Evolutionary conservation across 2,888 invertebrate species (phyloP).

Genomic region (Dyspetes luteomarginatus): DNA sequence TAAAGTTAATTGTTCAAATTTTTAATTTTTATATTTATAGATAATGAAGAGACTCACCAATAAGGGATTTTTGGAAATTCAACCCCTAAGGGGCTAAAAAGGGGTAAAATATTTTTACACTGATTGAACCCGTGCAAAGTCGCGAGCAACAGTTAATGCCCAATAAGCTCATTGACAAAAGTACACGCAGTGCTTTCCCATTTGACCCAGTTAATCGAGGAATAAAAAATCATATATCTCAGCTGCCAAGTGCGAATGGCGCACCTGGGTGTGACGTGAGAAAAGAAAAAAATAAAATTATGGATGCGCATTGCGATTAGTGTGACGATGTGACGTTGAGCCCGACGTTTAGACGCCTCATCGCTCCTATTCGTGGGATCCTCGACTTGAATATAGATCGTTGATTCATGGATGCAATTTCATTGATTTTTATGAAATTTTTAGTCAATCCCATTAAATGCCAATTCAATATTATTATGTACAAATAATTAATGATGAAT

Average conservation of each 20-base stretch:
- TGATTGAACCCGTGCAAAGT: neutral
- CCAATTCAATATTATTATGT: neutral
- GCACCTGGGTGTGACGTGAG: conserved; percentile 20
- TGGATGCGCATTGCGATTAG: conserved; percentile 54
- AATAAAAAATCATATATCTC: conserved; percentile 35
- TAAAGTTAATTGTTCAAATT: conserved; percentile 88
- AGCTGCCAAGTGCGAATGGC: conserved; percentile 36
- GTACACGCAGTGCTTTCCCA: conserved; percentile 23
- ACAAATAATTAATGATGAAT: neutral
- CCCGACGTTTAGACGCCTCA: conserved; percentile 39
- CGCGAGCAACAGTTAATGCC: neutral
- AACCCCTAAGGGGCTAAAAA: too few species aligned
- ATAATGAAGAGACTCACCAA: too few species aligned
- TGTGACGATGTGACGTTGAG: conserved; percentile 41
- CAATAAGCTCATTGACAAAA: conserved; percentile 21
- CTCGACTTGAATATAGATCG: conserved; percentile 62
- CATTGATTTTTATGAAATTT: neutral
- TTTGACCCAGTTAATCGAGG: conserved; percentile 35
- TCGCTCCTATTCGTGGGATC: conserved; percentile 37
- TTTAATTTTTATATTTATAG: conserved; percentile 88
- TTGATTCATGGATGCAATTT: neutral
- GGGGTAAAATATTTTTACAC: too few species aligned
- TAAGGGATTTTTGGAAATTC: too few species aligned
- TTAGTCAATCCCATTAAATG: neutral
- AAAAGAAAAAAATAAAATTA: conserved; percentile 15